Conservation (phyloP, 2,113 vertebrate species). For the Potamarius usumacintae region DNA sequence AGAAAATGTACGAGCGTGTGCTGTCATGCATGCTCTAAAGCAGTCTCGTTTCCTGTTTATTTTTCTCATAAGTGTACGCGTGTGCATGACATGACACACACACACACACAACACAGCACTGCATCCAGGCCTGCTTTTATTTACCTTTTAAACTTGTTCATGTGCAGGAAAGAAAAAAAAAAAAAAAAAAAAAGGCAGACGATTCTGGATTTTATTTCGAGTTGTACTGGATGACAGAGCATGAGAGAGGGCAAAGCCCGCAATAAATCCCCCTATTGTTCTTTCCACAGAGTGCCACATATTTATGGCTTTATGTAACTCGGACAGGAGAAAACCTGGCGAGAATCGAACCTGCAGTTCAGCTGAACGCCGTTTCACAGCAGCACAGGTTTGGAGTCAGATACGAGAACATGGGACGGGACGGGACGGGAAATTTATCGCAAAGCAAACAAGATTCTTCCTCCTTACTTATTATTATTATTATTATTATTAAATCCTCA, state of each 20-base stretch:
- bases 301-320: constrained; percentile 44
- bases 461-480: not conserved
- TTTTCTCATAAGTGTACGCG: not conserved
- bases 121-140: not conserved
- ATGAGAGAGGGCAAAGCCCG: constrained; percentile 1
- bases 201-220: constrained; percentile 27
- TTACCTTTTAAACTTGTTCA: not conserved
- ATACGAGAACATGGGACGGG: not conserved
- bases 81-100: not conserved
- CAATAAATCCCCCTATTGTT: constrained; percentile 51
- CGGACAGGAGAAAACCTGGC: not conserved
- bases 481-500: not conserved
- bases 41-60: constrained; percentile 41
- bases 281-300: constrained; percentile 34
- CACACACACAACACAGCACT: constrained; percentile 1
- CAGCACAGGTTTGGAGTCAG: not conserved
- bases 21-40: not conserved
- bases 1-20: not conserved
- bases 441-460: not conserved
- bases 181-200: not conserved
- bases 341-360: constrained; percentile 2
- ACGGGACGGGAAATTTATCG: not conserved
- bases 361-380: not conserved
- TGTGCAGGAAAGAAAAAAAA: too few relatives aligned
- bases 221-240: constrained; percentile 27